These are phyloP conservation scores for Spermophilus dauricus DNA, from an alignment of 2,113 vertebrate genomes.

Conservation along the genomic window DNA sequence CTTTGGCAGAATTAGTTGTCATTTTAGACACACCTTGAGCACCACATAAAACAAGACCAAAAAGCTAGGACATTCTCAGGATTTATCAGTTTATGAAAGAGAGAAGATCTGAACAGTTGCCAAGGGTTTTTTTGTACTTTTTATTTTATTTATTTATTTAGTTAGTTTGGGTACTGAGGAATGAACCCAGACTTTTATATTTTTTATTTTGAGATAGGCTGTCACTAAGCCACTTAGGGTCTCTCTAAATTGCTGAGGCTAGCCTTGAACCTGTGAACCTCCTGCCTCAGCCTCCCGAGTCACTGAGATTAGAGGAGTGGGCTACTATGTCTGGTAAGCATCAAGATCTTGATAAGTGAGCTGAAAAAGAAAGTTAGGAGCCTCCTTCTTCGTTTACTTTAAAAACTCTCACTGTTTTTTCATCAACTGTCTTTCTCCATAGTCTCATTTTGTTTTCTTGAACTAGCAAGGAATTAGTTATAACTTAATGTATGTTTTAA, in stretches of 20 bases:
- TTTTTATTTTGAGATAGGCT: too few species aligned
- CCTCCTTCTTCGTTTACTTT: background rate
- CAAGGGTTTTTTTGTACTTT: too few species aligned
- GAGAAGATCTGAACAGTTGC: background rate
- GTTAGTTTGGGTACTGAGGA: too few species aligned
- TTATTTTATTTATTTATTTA: too few species aligned
- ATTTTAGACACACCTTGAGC: background rate
- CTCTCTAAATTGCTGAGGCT: too few species aligned
- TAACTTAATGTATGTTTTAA: conserved; percentile 44
- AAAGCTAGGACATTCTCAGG: background rate
- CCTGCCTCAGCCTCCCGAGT: too few species aligned
- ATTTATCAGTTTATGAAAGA: background rate
- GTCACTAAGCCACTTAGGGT: too few species aligned
- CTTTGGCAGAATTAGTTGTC: background rate
- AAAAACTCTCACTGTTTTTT: background rate
- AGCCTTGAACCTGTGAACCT: too few species aligned
- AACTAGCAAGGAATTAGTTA: conserved; percentile 13
- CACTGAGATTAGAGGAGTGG: too few species aligned
- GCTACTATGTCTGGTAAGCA: background rate
- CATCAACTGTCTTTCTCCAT: background rate
- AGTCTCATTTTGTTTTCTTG: conserved; percentile 33
- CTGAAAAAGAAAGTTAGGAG: background rate
- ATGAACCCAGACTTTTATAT: too few species aligned
- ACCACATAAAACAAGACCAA: background rate
- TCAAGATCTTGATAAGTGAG: background rate